Evolutionary conservation across 2,888 invertebrate genomes (phyloP).

Genomic region (Tenthredo amoena): DNA sequence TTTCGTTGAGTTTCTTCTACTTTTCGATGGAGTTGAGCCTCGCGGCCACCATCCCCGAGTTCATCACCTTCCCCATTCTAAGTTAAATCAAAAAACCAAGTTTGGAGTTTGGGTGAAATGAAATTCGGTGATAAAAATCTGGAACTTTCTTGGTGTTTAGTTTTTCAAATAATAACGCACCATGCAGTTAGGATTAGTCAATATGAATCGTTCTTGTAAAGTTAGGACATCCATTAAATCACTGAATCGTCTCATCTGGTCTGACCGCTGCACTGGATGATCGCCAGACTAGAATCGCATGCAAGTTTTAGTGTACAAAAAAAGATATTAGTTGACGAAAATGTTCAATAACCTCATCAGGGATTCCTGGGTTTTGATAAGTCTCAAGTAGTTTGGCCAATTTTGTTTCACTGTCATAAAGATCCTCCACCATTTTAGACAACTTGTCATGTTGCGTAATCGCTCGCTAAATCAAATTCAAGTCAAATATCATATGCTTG

Average conservation of each 20-base stretch:
- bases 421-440: constrained; percentile 84
- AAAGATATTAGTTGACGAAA: constrained; percentile 46
- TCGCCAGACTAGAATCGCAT: constrained; percentile 76
- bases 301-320: constrained; percentile 60
- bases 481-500: constrained; percentile 50
- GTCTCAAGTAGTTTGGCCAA: constrained; percentile 81
- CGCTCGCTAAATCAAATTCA: constrained; percentile 68
- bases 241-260: constrained; percentile 68
- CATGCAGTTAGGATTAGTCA: constrained; percentile 66
- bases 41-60: constrained; percentile 81
- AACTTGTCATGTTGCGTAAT: constrained; percentile 81
- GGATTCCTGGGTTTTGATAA: constrained; percentile 68
- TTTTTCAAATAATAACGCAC: constrained; percentile 61
- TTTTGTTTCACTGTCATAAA: constrained; percentile 86
- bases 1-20: constrained; percentile 83
- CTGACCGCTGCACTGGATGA: constrained; percentile 79
- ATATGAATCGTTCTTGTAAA: constrained; percentile 66
- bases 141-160: not conserved
- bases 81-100: constrained; percentile 33
- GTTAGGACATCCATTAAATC: constrained; percentile 67
- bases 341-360: constrained; percentile 69
- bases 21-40: constrained; percentile 82
- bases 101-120: constrained; percentile 16
- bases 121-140: constrained; percentile 25
- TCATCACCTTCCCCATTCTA: constrained; percentile 69